Conservation (phyloP, 2,888 invertebrate genomes). For the Lysandra bellargus region DNA sequence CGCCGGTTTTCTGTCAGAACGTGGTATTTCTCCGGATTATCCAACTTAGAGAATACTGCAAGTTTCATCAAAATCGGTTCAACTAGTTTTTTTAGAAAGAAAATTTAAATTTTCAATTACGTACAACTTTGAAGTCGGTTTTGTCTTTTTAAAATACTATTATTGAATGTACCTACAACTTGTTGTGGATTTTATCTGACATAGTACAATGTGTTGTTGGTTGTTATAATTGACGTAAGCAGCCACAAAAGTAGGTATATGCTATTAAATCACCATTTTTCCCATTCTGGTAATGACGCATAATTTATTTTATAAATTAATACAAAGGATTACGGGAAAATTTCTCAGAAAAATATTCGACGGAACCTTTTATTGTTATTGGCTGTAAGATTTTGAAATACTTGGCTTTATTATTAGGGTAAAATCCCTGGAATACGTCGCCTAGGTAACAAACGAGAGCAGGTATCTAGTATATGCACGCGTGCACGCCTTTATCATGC, state of each 20-base stretch:
- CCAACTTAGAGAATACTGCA: too few relatives aligned
- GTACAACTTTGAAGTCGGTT: too few relatives aligned
- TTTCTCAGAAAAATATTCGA: not conserved
- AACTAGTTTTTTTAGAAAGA: too few relatives aligned
- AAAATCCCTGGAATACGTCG: not conserved
- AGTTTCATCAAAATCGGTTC: too few relatives aligned
- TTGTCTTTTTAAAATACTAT: too few relatives aligned
- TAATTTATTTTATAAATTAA: not conserved
- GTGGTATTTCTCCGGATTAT: too few relatives aligned
- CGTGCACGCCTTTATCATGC: conserved; percentile 1
- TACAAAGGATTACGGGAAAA: not conserved
- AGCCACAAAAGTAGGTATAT: not conserved
- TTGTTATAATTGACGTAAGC: too few relatives aligned
- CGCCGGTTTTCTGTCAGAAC: too few relatives aligned
- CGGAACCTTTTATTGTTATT: not conserved
- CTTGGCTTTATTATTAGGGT: not conserved
- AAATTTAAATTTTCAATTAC: too few relatives aligned
- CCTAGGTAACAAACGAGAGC: not conserved
- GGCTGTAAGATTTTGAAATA: not conserved
- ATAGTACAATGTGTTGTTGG: too few relatives aligned
- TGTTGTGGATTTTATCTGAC: too few relatives aligned
- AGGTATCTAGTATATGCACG: not conserved
- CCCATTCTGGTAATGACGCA: not conserved
- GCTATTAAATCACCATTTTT: not conserved
- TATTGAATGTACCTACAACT: not conserved